phyloP scores from a whole-genome alignment of 2,797 vertebrate genomes.

The Astyanax mexicanus region DNA sequence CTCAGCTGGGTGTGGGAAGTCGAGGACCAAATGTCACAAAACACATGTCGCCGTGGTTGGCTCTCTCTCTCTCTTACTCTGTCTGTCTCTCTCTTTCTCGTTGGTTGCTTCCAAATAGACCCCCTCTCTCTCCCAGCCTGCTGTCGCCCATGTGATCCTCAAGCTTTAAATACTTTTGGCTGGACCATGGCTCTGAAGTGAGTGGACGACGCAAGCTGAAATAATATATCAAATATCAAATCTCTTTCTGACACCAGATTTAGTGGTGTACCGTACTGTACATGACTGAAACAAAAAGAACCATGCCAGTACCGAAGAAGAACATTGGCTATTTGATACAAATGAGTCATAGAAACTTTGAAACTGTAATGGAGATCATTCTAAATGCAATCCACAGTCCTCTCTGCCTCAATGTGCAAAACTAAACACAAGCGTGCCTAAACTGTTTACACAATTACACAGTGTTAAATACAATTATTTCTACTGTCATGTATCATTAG shows the following conservation, averaged over 20 bases:
- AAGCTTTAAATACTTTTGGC: conserved; percentile 75
- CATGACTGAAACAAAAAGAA: neutral
- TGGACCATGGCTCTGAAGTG: conserved; percentile 10
- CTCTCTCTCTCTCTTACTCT: conserved; percentile 15
- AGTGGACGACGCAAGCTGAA: conserved; percentile 8
- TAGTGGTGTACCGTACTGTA: neutral
- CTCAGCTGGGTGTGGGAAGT: conserved; percentile 25
- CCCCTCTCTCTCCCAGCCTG: conserved; percentile 56
- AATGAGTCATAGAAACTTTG: too few relatives aligned
- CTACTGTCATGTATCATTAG: neutral
- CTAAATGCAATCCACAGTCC: neutral
- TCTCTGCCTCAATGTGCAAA: neutral
- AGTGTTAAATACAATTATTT: neutral
- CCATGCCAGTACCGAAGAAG: neutral
- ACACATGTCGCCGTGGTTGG: conserved; percentile 16
- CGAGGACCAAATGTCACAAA: conserved; percentile 21
- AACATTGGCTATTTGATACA: too few relatives aligned
- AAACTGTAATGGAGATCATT: neutral
- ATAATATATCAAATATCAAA: conserved; percentile 20
- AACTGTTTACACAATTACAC: neutral
- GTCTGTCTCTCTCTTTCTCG: neutral
- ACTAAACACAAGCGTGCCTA: neutral
- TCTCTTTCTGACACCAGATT: neutral
- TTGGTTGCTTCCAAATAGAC: conserved; percentile 48
- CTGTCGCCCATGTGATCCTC: conserved; percentile 71